phyloP scores from a whole-genome alignment of 2,888 invertebrate species.

The Sylvicola fuscatus region DNA sequence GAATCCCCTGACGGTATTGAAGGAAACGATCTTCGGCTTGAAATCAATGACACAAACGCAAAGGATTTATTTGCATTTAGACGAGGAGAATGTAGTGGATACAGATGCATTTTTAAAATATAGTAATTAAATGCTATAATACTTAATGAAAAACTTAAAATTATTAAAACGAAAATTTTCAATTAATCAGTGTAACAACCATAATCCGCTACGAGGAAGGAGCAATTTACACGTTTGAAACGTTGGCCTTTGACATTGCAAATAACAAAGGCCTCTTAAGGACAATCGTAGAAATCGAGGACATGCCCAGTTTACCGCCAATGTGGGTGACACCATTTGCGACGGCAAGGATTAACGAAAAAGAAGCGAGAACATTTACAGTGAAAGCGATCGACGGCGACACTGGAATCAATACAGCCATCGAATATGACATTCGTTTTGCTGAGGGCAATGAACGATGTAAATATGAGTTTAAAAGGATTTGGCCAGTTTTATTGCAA shows the following conservation, averaged over 20 bases:
- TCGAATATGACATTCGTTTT: conserved; percentile 29
- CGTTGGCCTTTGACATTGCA: conserved; percentile 30
- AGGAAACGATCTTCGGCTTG: conserved; percentile 25
- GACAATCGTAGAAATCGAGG: conserved; percentile 33
- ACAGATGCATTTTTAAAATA: conserved; percentile 10
- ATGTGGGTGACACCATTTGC: conserved; percentile 35
- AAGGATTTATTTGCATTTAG: conserved; percentile 23
- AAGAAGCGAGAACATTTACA: conserved; percentile 21
- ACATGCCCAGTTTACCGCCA: conserved; percentile 35
- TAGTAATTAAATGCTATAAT: too few species aligned
- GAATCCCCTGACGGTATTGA: conserved; percentile 13
- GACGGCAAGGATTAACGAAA: conserved; percentile 34
- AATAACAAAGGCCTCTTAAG: conserved; percentile 17
- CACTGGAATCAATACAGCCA: conserved; percentile 31
- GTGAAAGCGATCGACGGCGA: conserved; percentile 40
- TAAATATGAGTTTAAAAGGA: conserved; percentile 9
- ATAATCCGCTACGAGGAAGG: conserved; percentile 27
- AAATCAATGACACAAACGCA: conserved; percentile 24
- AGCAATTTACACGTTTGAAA: conserved; percentile 31
- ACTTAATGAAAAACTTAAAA: too few species aligned
- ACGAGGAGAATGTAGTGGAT: conserved; percentile 11
- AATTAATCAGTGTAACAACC: conserved; percentile 9
- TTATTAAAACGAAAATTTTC: too few species aligned
- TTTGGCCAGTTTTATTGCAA: too few species aligned
- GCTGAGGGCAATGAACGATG: conserved; percentile 20